Base-by-base conservation (phyloP, 2,797 vertebrate species). In the Hephaestus fuliginosus region DNA sequence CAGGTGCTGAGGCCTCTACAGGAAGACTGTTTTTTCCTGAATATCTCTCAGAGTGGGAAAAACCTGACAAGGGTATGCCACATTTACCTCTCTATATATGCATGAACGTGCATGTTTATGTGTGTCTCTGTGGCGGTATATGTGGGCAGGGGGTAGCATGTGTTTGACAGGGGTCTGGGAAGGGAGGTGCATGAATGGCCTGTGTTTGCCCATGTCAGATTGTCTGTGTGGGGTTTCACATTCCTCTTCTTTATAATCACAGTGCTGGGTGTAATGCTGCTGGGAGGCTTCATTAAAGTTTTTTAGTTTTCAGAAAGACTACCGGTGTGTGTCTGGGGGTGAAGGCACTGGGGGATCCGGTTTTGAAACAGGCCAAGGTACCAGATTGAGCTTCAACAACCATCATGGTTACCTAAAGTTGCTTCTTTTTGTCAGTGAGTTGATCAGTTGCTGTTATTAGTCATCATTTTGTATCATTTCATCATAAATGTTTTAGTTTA, bases 1-100 rank as follows among this genome's bases (percentile, higher is more conserved):
- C 93, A 93, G 89, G 92, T 92, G 92, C 87, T 89, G 88, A 92
- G 93, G 92, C 93, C 92, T 94, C 90, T 81, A 72, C 87, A 85
- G 85, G 93, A 95, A 91, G 93, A 92, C 70, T 70, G 70, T 51
- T 82, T 73, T 81, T 88, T 83, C 84, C 82, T 91, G 87, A 91
- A 82, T 88, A 85, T 85, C 87, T 84, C 82, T 90, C 89, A 86
- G 78, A 85, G 87, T 88, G 86, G 87, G 53, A 89, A 91, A 88
- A 85, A 79, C 72, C 88, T 91, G 74, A 91, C 79, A 86, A 93
- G 92, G 94, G 91, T 93, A 94, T 93, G 92, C 89, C 83, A 88
- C 73, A 75, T 94, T 92, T 93, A 88, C 80, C 74, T 91, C 74
- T 91, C 82, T 91, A 74, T 91, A 86, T 90, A 82, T 91, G 78